phyloP scores from a whole-genome alignment of 2,888 invertebrate genomes.

The Temnothorax rugatulus region DNA sequence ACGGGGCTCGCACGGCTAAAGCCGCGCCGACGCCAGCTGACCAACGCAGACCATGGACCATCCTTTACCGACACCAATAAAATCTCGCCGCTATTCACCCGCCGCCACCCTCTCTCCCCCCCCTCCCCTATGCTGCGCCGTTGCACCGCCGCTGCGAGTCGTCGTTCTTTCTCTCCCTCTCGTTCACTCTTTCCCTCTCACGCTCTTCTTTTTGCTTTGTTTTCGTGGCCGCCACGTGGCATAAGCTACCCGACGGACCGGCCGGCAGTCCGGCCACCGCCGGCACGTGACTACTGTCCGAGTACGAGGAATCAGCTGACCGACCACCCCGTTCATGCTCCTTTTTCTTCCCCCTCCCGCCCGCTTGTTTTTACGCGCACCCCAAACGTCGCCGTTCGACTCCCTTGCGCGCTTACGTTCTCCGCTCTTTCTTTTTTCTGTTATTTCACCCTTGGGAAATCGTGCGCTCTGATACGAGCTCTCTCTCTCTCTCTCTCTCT shows the following conservation, averaged over 20 bases:
- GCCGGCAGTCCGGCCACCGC: conserved; percentile 64
- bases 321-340: conserved; percentile 63
- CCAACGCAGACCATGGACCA: conserved; percentile 83
- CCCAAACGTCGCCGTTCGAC: conserved; percentile 43
- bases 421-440: conserved; percentile 34
- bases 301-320: conserved; percentile 57
- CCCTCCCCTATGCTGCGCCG: conserved; percentile 54
- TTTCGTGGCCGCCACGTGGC: conserved; percentile 70
- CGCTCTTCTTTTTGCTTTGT: conserved; percentile 65
- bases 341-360: conserved; percentile 61
- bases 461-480: conserved; percentile 13
- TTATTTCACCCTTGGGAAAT: conserved; percentile 52
- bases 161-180: neutral
- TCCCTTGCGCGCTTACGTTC: conserved; percentile 32
- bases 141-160: conserved; percentile 56
- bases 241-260: conserved; percentile 62
- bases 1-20: conserved; percentile 70
- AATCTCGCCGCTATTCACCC: conserved; percentile 77
- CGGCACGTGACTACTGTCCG: conserved; percentile 74
- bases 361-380: conserved; percentile 50
- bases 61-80: conserved; percentile 78
- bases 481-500: neutral
- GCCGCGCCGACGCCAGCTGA: conserved; percentile 84
- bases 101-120: conserved; percentile 61
- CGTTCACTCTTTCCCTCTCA: conserved; percentile 25